Conservation (phyloP, 2,888 invertebrate genomes). For the Pseudococcus viburni region DNA sequence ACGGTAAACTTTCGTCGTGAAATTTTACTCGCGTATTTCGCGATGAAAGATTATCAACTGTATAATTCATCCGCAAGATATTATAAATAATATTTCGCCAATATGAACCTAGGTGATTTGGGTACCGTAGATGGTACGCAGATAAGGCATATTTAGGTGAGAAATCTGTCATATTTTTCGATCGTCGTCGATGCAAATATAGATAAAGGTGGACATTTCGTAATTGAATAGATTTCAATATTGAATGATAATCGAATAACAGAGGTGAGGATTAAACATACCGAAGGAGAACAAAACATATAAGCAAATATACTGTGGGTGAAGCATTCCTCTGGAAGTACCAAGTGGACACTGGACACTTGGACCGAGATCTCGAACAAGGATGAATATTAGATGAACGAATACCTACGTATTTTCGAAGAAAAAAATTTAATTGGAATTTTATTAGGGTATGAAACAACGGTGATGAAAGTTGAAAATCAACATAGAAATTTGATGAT, state of each 20-base stretch:
- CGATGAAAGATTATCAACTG: conserved; percentile 1
- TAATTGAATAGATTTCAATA: neutral
- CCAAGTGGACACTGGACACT: too few relatives aligned
- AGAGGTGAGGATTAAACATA: too few relatives aligned
- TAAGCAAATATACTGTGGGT: neutral
- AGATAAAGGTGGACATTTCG: neutral
- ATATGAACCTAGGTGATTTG: neutral
- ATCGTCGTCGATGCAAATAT: neutral
- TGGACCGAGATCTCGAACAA: too few relatives aligned
- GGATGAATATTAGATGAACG: too few relatives aligned
- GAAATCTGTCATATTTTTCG: neutral
- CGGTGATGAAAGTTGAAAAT: too few relatives aligned
- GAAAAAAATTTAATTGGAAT: too few relatives aligned
- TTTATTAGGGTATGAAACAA: too few relatives aligned
- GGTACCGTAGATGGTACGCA: neutral
- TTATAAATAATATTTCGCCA: neutral
- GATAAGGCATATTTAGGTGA: neutral
- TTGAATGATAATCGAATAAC: neutral
- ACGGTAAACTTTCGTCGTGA: conserved; percentile 19
- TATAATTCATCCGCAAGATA: neutral
- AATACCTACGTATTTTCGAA: too few relatives aligned
- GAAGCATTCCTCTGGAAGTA: neutral
- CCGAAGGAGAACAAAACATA: too few relatives aligned
- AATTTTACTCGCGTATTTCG: neutral
- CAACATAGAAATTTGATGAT: too few relatives aligned